Percentiles rank a stretch among this genome's conserved stretches.
Evolutionary conservation across 2,797 vertebrate genomes (phyloP).

Genomic region (Leuciscus waleckii): DNA sequence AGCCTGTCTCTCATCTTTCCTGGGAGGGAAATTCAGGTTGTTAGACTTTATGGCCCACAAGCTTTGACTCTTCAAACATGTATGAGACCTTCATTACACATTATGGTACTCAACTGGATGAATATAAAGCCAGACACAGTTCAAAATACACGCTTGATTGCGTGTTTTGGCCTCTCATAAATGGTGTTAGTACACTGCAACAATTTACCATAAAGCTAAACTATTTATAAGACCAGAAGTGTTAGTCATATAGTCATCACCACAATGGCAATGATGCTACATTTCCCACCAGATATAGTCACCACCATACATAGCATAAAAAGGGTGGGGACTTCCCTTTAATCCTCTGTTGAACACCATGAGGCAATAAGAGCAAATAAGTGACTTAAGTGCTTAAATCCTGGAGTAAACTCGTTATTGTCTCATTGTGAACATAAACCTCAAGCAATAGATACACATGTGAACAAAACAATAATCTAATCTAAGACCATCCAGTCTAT

Average conservation of each 20-base stretch:
- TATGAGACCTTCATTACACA: neutral
- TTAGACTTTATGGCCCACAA: constrained; percentile 3
- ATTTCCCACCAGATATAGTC: constrained; percentile 48
- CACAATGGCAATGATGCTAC: constrained; percentile 34
- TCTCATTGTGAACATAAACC: neutral
- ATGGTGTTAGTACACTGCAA: neutral
- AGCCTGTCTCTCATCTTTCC: constrained; percentile 93
- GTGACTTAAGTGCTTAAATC: constrained; percentile 4
- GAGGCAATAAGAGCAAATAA: neutral
- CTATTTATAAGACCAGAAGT: neutral
- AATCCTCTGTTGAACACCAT: constrained; percentile 21
- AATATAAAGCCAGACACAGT: neutral
- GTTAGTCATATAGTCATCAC: neutral
- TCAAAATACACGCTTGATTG: neutral
- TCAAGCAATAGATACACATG: neutral
- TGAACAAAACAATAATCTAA: neutral
- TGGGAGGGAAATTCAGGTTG: constrained; percentile 62
- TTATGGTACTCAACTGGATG: neutral
- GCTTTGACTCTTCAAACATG: neutral
- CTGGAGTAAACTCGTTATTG: neutral
- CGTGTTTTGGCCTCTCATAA: neutral
- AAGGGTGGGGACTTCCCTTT: constrained; percentile 61
- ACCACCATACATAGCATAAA: constrained; percentile 27
- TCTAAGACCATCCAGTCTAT: neutral
- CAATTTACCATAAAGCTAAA: neutral